Conservation (phyloP, 64 coral and sea anemone species). For the Orbicella faveolata region DNA sequence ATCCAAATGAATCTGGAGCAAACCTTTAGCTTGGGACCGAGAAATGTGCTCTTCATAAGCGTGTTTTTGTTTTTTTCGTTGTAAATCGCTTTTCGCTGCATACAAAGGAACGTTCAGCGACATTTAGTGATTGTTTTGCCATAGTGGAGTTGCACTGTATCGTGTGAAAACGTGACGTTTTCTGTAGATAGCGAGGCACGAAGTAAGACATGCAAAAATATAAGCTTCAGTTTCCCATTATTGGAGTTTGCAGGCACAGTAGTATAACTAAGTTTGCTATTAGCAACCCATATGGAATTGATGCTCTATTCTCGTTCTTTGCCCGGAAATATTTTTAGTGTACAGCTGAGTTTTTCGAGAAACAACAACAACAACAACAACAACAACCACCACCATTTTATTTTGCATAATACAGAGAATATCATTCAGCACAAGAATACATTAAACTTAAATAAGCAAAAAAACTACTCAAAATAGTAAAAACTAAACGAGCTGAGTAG, state of each 20-base stretch:
- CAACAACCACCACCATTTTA: too few relatives aligned
- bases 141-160: not conserved
- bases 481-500: too few relatives aligned
- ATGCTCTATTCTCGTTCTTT: not conserved
- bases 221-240: not conserved
- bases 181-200: not conserved
- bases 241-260: not conserved
- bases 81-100: not conserved
- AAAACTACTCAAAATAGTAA: too few relatives aligned
- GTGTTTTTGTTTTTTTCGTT: not conserved
- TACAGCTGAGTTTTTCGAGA: too few relatives aligned
- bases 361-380: too few relatives aligned
- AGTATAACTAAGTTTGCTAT: not conserved
- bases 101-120: not conserved
- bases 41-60: not conserved
- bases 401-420: too few relatives aligned
- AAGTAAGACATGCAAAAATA: not conserved
- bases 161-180: not conserved
- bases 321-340: too few relatives aligned
- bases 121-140: not conserved
- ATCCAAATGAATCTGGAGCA: too few relatives aligned
- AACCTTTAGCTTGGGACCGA: too few relatives aligned
- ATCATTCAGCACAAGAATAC: too few relatives aligned
- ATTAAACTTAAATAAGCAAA: too few relatives aligned
- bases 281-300: slow-evolving; percentile 3